Evolutionary conservation across 2,797 vertebrate genomes (phyloP).

Genomic region (Diplodus sargus): DNA sequence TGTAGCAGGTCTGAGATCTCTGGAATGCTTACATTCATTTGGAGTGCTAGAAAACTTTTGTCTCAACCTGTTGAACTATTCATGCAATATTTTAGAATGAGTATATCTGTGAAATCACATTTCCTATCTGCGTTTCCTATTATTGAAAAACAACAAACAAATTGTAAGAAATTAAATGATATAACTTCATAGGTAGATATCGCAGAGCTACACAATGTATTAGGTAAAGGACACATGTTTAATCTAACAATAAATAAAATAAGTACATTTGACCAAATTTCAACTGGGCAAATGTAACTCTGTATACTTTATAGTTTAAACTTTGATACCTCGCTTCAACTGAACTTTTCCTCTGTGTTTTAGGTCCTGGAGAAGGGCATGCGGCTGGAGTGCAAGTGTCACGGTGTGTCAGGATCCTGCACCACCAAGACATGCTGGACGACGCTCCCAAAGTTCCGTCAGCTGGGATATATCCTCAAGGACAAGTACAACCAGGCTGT

Average conservation of each 20-base stretch:
- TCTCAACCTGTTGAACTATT: constrained; percentile 86
- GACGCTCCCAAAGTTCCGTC: constrained; percentile 95
- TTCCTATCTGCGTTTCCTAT: constrained; percentile 34
- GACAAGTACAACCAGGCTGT: constrained; percentile 96
- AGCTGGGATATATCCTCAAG: constrained; percentile 96
- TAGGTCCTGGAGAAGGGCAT: constrained; percentile 95
- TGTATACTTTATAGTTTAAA: neutral
- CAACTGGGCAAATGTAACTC: neutral
- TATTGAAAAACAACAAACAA: constrained; percentile 32
- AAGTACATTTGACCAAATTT: neutral
- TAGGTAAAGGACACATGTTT: neutral
- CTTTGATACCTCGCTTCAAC: neutral
- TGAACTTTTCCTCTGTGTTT: constrained; percentile 1
- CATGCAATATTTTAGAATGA: constrained; percentile 68
- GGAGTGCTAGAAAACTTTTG: constrained; percentile 84
- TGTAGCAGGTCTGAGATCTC: constrained; percentile 75
- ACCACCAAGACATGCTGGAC: constrained; percentile 99
- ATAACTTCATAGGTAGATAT: neutral
- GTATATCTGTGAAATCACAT: constrained; percentile 38
- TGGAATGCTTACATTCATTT: constrained; percentile 80
- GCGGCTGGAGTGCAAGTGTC: constrained; percentile 97
- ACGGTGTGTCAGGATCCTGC: constrained; percentile 96
- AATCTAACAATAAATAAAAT: neutral
- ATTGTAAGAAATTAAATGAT: neutral
- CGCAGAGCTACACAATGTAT: neutral